Conservation (phyloP, 2,888 invertebrate species). For the Lamproptera curius region DNA sequence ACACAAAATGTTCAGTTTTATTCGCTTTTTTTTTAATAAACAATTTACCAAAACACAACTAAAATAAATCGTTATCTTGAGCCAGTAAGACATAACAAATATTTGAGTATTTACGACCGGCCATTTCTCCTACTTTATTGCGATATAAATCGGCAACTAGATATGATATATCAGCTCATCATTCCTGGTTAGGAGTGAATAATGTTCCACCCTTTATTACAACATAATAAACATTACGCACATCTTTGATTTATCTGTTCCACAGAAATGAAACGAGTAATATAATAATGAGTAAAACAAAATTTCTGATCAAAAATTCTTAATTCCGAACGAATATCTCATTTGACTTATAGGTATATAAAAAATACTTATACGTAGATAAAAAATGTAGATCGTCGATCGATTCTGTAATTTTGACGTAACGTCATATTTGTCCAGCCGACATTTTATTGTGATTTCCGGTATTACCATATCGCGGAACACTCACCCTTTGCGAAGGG, state of each 20-base stretch:
- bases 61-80: no score
- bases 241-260: constrained; percentile 15
- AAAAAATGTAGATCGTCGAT: no score
- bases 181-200: constrained; percentile 68
- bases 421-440: not conserved
- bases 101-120: constrained; percentile 62
- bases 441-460: not conserved
- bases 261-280: not conserved
- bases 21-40: no score
- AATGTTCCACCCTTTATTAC: constrained; percentile 62
- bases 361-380: no score
- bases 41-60: no score
- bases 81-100: constrained; percentile 50
- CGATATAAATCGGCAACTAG: constrained; percentile 72
- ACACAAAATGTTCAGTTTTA: no score
- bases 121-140: constrained; percentile 66
- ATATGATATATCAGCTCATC: constrained; percentile 75
- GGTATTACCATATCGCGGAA: constrained; percentile 50
- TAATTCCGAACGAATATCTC: no score
- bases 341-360: no score
- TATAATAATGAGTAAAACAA: constrained; percentile 32
- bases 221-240: constrained; percentile 51
- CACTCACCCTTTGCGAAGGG: constrained; percentile 62
- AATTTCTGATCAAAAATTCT: constrained; percentile 24
- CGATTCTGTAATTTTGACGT: no score